Evolutionary conservation across 2,888 invertebrate species (phyloP).

Genomic region (Digitonthophagus gazella): DNA sequence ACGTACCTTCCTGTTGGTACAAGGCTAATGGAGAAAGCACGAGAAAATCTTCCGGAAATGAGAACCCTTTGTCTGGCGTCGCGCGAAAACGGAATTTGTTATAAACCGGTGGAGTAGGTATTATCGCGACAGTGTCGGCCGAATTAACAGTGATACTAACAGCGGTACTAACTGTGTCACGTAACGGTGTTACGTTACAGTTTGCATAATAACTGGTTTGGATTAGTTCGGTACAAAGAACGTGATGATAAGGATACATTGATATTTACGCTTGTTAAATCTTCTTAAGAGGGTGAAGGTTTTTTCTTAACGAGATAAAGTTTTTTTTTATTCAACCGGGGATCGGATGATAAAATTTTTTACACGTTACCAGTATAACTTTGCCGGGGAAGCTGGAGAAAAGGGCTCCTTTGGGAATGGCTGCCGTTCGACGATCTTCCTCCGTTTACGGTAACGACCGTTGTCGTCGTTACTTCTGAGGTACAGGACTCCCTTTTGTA

Average conservation of each 20-base stretch:
- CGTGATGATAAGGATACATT: background rate
- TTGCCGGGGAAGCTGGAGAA: constrained; percentile 43
- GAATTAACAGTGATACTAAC: too few species aligned
- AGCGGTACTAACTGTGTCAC: too few species aligned
- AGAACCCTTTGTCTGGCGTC: background rate
- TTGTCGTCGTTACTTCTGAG: constrained; percentile 78
- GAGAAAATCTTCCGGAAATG: background rate
- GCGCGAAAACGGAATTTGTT: background rate
- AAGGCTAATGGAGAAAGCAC: background rate
- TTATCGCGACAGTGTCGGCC: too few species aligned
- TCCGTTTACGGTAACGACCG: constrained; percentile 58
- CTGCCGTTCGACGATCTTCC: constrained; percentile 34
- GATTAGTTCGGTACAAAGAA: background rate
- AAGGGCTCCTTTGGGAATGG: constrained; percentile 40
- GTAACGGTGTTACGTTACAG: too few species aligned
- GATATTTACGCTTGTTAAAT: background rate
- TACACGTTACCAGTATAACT: constrained; percentile 32
- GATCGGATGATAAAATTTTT: constrained; percentile 11
- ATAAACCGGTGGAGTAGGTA: too few species aligned
- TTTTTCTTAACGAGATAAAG: background rate
- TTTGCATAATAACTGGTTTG: background rate
- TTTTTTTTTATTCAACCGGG: background rate
- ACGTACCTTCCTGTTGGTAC: background rate
- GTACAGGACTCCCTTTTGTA: constrained; percentile 77
- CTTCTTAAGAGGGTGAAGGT: background rate